These are phyloP conservation scores for Amphiprion percula DNA, from an alignment of 2,113 vertebrate genomes.

Conservation along the genomic window DNA sequence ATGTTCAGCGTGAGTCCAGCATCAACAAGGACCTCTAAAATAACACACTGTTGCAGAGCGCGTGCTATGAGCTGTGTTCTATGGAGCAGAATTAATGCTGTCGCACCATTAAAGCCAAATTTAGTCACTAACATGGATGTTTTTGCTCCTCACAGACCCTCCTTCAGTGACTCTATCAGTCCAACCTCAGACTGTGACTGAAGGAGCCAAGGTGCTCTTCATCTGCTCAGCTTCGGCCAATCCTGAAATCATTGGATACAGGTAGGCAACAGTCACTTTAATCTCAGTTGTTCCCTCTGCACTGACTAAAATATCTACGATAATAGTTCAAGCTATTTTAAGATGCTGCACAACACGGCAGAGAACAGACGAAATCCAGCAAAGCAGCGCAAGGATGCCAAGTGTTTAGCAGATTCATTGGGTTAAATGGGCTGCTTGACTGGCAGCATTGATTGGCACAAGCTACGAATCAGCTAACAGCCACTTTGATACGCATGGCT, in stretches of 20 bases:
- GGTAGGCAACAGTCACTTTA: constrained; percentile 77
- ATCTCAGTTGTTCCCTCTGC: neutral
- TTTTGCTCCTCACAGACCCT: constrained; percentile 83
- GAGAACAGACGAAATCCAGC: constrained; percentile 2
- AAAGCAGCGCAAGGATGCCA: constrained; percentile 4
- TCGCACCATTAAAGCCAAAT: neutral
- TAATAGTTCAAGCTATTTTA: neutral
- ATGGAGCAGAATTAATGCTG: neutral
- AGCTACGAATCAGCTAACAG: constrained; percentile 68
- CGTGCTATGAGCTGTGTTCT: neutral
- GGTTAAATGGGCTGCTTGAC: constrained; percentile 55
- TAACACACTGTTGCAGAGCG: neutral
- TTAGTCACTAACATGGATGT: neutral
- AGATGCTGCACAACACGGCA: constrained; percentile 15
- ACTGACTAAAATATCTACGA: neutral
- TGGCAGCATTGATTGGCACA: constrained; percentile 71
- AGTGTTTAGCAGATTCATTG: constrained; percentile 23
- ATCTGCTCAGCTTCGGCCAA: constrained; percentile 91
- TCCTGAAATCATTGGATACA: constrained; percentile 92
- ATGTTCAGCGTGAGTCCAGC: constrained; percentile 89
- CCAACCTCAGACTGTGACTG: constrained; percentile 89
- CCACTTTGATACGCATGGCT: constrained; percentile 57
- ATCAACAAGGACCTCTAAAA: constrained; percentile 6
- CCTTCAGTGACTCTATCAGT: constrained; percentile 91
- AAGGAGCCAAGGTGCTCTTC: constrained; percentile 91